Base-by-base conservation (phyloP, 2,888 invertebrate genomes). In the Pomacea canaliculata region DNA sequence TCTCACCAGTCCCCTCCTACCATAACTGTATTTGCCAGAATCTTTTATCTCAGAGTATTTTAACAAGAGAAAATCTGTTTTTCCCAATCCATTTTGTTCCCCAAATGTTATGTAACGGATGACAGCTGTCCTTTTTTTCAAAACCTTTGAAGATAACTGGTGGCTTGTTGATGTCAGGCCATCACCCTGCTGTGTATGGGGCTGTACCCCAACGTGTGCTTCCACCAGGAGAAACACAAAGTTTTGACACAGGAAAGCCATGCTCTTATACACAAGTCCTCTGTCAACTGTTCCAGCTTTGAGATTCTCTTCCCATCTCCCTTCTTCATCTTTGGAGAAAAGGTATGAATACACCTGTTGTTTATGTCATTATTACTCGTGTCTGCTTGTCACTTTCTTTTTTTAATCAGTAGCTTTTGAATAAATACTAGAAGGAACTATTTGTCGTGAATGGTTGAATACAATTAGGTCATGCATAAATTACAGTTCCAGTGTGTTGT, bases 261-360 rank as follows among this genome's bases (percentile, higher is more conserved):
- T 0, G 99, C 99, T 0, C 92, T 99, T 3, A 95, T 99, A 80
- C 97, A 98, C 92, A 99, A 98, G 91, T 96, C 97, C 0, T 99
- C 98, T 0, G 97, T 99, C 7, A 98, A 98, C 92, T 91, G 91
- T 80, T 85, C 82, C 80, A 90, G 90, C 83, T 92, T 93, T 72
- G 95, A 95, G 71, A 94, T 95, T 78, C 93, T 93, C 81, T 98
- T 98, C 88, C 95, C 96, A 0, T 97, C 96, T 81, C 99, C 99
- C 0, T 95, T 98, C 90, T 98, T 99, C 90, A 96, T 99, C 76
- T 99, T 99, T 91, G 98, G 98, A 0, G 99, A 99, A 92, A 99
- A 99, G 92, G 94, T 94, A 86, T 79, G 10, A 23, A 19, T 5
- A 37, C n/a, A n/a, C 37, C 1, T 37, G 37, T 37, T 37, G 37